Base-by-base conservation (phyloP, 2,797 vertebrate species). In the Malurus leucopterus region DNA sequence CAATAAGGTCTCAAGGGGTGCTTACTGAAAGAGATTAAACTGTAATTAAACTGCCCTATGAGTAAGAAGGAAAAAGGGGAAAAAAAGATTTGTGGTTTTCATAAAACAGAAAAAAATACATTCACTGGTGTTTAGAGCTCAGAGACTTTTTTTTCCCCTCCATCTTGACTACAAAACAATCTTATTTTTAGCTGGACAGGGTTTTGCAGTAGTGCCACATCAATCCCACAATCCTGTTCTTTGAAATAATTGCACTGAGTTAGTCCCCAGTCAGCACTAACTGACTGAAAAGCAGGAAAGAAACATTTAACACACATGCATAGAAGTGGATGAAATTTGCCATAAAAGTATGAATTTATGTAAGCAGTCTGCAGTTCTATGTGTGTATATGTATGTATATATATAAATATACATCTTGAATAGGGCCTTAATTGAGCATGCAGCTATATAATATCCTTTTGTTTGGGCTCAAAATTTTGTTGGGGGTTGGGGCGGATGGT, bases 1-100 rank as follows among this genome's bases (percentile, higher is more conserved):
- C 96, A 96, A 96, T 95, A 89, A 96, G 69, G 92, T 94, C 96
- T 96, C 96, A 90, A 94, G 94, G 94, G 95, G 92, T 95, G 68
- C 94, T 97, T 95, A 91, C 95, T 92, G 93, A 96, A 94, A 96
- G 91, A 97, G 97, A 97, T 98, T 97, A 97, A 97, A 96, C 95
- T 97, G 94, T 96, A 97, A 97, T 97, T 97, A 97, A 97, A 96
- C 88, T 95, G 86, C 84, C 53, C 93, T 95, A 46, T 95, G 93
- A 97, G 94, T 93, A 95, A 95, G 93, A 91, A 95, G 92, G 93
- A 91, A 91, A 91, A 24, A n/a, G 82, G 27, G 17, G 68, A 65
- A 75, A 92, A 89, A 92, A 95, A 93, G 96, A 96, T 87, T 91
- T 96, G 96, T 96, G 96, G 96, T 96, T 98, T 98, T 97, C 95